Evolutionary conservation across 2,113 vertebrate genomes (phyloP), one percentile per base, ranked within the genome.

Genomic region (Oenanthe oenanthe): DNA sequence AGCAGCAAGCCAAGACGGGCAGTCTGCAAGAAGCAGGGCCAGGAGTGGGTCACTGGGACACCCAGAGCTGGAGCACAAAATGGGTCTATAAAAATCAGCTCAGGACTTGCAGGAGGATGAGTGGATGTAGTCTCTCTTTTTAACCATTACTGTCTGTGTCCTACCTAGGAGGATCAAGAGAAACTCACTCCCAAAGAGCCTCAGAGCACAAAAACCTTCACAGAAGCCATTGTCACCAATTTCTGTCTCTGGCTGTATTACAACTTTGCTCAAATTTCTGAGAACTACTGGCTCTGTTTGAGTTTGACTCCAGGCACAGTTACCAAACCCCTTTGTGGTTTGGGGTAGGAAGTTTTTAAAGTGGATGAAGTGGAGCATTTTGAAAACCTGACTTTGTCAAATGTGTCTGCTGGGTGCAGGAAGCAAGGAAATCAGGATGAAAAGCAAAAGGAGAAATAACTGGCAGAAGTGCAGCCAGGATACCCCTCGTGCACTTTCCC

Each of bases 1-100:
- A 93, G 28, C 38, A 70, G 47, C 15, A 47, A 83, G 72, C 42
- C 89, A 95, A 84, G 79, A 83, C 0, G 3, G 72, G 66, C 47
- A 34, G 62, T 28, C 47, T 88, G 67, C 54, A 76, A 83, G 94
- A 73, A 32, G 31, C 63, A 92, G n/a, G 54, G 79, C 79, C 77
- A 78, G 25, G 50, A 79, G 40, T 17, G 42, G 63, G 67, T 88
- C 89, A 88, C 77, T 67, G 82, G 79, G 83, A 43, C 81, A 78
- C 32, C 2, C 5, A 2, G 47, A 54, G 57, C n/a, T 85, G 73
- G n/a, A 85, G 54, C 28, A 56, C 62, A 25, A 62, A 80, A 77
- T 8, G 18, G 26, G 7, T 43, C 7, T 0, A 1, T 21, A 68
- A 68, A 74, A 40, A 71, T 24, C 40, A 47, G 40, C 53, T 91